phyloP scores from a whole-genome alignment of 2,888 invertebrate genomes.

The Ennomos quercinarius region DNA sequence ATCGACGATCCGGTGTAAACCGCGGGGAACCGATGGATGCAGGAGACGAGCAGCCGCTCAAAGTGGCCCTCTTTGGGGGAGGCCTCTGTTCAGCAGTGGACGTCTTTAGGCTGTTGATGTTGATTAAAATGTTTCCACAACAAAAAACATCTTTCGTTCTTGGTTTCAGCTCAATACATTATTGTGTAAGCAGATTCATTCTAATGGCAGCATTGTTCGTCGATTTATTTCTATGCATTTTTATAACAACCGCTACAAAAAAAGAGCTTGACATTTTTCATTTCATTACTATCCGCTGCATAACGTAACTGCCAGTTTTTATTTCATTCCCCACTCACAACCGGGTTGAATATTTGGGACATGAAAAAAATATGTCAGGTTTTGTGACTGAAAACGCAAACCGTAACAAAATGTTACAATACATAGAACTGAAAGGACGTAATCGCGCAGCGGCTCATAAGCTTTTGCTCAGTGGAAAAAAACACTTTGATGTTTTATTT shows the following conservation, averaged over 20 bases:
- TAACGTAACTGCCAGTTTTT: constrained; percentile 14
- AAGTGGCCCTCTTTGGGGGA: too few species aligned
- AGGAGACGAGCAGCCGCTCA: too few species aligned
- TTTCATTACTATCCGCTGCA: constrained; percentile 20
- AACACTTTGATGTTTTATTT: constrained; percentile 42
- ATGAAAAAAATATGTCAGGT: neutral
- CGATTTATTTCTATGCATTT: neutral
- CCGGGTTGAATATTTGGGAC: constrained; percentile 4
- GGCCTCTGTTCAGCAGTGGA: too few species aligned
- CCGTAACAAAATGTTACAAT: constrained; percentile 9
- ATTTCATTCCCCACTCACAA: constrained; percentile 20
- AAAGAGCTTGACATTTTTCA: constrained; percentile 9
- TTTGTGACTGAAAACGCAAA: constrained; percentile 11
- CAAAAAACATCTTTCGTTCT: too few species aligned
- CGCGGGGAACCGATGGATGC: too few species aligned
- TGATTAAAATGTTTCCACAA: too few species aligned
- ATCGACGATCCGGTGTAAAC: too few species aligned
- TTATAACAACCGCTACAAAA: neutral
- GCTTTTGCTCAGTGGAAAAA: constrained; percentile 24
- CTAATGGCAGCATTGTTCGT: too few species aligned
- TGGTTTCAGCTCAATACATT: too few species aligned
- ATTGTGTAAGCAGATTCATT: too few species aligned
- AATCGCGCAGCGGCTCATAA: constrained; percentile 26
- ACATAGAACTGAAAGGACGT: constrained; percentile 21
- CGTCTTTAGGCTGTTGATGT: too few species aligned